Base-by-base conservation (phyloP, 2,888 invertebrate genomes). In the Lasioglossum vierecki region DNA sequence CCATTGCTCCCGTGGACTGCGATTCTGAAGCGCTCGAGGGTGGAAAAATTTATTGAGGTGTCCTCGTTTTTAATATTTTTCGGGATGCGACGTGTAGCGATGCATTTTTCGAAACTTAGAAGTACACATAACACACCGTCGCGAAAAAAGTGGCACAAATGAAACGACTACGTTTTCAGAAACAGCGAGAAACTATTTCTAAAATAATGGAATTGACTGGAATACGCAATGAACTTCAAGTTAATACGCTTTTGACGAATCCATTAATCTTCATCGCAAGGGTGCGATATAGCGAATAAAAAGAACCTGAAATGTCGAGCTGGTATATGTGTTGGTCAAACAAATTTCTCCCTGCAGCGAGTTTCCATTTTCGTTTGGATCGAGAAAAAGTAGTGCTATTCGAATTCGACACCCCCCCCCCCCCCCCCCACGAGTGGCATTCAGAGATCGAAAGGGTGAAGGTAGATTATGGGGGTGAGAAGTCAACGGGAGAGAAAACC, bases 401-500 rank as follows among this genome's bases (percentile, higher is more conserved):
- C 22, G 46, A n/a, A 4, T 22, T 41, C 22, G 35, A 30, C 46
- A 66, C n/a, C 63, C 44, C 44, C 30, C 30, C 63, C 63, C n/a
- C n/a, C n/a, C n/a, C n/a, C n/a, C n/a, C n/a, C n/a, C n/a, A n/a
- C n/a, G 26, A 26, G 57, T 60, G 57, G 11, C 4, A 26, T 60
- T 60, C 30, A 26, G 26, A 22, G 13, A 22, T 26, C 41, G 53
- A 22, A 22, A 53, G 53, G 22, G 22, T 53, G 53, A 22, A 9
- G 53, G 22, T 22, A 53, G 53, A 22, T 41, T 53, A 13, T n/a
- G 44, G 53, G 63, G 66, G 60, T 8, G 60, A 79, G 74, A 70
- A 49, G 44, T 79, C 30, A 22, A 22, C 63, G 22, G 68, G 60
- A 76, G 77, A 76, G 73, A 22, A 22, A 53, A 22, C 9, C 22